Conservation (phyloP, 1,140 invertebrate genomes). For the Neuroterus valhalla region DNA sequence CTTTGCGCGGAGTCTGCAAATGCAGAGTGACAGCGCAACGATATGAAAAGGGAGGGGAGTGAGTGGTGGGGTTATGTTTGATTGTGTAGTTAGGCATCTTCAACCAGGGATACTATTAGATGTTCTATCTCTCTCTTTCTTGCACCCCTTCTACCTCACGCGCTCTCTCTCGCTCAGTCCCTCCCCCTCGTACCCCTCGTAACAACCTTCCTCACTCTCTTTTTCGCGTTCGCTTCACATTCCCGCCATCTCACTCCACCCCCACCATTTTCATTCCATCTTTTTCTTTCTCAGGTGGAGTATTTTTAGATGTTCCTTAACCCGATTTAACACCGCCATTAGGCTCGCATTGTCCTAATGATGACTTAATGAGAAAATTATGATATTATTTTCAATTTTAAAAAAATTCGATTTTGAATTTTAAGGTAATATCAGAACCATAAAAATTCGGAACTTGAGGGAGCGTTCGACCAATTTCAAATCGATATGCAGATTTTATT, state of each 20-base stretch:
- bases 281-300: conserved; percentile 51
- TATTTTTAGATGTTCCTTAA: conserved; percentile 75
- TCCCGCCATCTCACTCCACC: background rate
- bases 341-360: conserved; percentile 63
- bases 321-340: conserved; percentile 71
- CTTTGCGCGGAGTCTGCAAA: conserved; percentile 37
- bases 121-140: conserved; percentile 59
- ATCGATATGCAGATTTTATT: conserved; percentile 1
- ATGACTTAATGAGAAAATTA: conserved; percentile 63
- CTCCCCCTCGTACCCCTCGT: conserved; percentile 39
- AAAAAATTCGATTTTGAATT: background rate
- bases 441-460: background rate
- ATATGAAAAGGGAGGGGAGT: conserved; percentile 51
- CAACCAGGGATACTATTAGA: conserved; percentile 69
- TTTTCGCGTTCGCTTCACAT: conserved; percentile 35
- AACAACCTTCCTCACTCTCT: conserved; percentile 32
- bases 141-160: conserved; percentile 35
- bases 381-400: conserved; percentile 1
- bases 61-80: conserved; percentile 41
- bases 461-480: background rate
- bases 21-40: conserved; percentile 10
- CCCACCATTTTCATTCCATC: conserved; percentile 35
- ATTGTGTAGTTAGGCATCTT: conserved; percentile 67
- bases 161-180: no score
- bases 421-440: background rate